Evolutionary conservation across 92 coral and sea anemone genomes (phyloP).

Genomic region (Siderastrea siderea): DNA sequence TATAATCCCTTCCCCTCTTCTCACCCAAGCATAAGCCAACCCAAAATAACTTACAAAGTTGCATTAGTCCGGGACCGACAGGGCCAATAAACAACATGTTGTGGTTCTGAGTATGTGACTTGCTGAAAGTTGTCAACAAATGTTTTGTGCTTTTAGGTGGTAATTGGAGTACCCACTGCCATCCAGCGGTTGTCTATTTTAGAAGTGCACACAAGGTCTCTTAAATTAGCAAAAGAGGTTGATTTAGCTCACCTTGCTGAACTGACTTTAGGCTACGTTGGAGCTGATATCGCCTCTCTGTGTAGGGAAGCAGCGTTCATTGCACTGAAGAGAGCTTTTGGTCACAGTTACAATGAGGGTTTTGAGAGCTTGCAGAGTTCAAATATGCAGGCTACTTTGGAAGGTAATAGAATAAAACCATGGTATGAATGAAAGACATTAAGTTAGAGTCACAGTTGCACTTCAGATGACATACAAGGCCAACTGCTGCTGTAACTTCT

Average conservation of each 20-base stretch:
- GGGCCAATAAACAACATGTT: no score
- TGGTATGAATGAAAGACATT: not conserved
- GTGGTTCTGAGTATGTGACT: no score
- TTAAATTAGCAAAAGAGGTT: slow-evolving; percentile 77
- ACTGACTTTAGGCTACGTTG: slow-evolving; percentile 91
- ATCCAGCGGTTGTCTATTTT: slow-evolving; percentile 86
- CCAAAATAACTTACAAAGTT: no score
- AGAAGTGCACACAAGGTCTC: slow-evolving; percentile 71
- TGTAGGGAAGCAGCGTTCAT: slow-evolving; percentile 88
- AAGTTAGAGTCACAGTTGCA: no score
- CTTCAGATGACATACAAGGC: no score
- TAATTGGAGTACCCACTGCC: slow-evolving; percentile 93
- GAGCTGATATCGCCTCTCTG: slow-evolving; percentile 91
- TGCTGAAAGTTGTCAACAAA: not conserved
- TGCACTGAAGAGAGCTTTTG: slow-evolving; percentile 69
- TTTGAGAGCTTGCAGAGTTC: not conserved
- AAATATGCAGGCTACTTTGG: not conserved
- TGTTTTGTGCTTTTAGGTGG: slow-evolving; percentile 65
- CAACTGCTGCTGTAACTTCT: no score
- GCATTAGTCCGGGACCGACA: no score
- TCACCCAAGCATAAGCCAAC: no score
- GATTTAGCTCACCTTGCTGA: slow-evolving; percentile 87
- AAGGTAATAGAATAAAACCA: not conserved
- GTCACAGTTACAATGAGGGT: not conserved
- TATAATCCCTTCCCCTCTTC: no score